Evolutionary conservation across 1,140 invertebrate species (phyloP).

Genomic region (Papilio machaon): DNA sequence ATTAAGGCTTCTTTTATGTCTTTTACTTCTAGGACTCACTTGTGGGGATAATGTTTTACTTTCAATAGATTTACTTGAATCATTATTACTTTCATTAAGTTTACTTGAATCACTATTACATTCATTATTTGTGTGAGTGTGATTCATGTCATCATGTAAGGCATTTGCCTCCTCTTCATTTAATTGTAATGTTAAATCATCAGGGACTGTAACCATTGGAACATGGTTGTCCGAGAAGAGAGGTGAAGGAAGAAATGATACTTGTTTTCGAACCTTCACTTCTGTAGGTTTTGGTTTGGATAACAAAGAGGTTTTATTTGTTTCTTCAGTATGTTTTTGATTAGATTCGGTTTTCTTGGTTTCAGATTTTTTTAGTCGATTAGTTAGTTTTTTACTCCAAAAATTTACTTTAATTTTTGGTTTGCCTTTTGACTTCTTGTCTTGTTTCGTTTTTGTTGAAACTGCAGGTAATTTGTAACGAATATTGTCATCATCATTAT

Average conservation of each 20-base stretch:
- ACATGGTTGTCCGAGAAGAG: slow-evolving; percentile 73
- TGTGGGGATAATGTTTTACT: slow-evolving; percentile 55
- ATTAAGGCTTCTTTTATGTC: slow-evolving; percentile 59
- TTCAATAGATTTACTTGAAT: slow-evolving; percentile 47
- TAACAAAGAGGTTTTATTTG: slow-evolving; percentile 40
- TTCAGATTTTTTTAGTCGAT: slow-evolving; percentile 51
- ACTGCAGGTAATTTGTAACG: slow-evolving; percentile 68
- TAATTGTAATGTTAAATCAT: slow-evolving; percentile 75
- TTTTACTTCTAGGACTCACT: slow-evolving; percentile 58
- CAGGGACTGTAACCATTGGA: slow-evolving; percentile 77
- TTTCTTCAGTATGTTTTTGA: slow-evolving; percentile 62
- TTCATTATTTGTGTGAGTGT: slow-evolving; percentile 57
- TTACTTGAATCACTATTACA: slow-evolving; percentile 47
- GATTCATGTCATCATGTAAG: slow-evolving; percentile 66
- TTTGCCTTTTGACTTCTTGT: slow-evolving; percentile 67
- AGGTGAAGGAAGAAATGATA: slow-evolving; percentile 73
- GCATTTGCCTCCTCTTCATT: slow-evolving; percentile 76
- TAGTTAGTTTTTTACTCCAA: slow-evolving; percentile 72
- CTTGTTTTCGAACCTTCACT: slow-evolving; percentile 69
- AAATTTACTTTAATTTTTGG: slow-evolving; percentile 78
- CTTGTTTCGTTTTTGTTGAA: slow-evolving; percentile 53
- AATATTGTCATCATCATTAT: slow-evolving; percentile 66
- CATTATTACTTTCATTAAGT: slow-evolving; percentile 42
- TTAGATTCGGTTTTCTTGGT: slow-evolving; percentile 55
- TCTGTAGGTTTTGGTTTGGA: slow-evolving; percentile 59